These are phyloP conservation scores for Pristiophorus japonicus DNA, from an alignment of 2,113 vertebrate species.

Conservation along the genomic window DNA sequence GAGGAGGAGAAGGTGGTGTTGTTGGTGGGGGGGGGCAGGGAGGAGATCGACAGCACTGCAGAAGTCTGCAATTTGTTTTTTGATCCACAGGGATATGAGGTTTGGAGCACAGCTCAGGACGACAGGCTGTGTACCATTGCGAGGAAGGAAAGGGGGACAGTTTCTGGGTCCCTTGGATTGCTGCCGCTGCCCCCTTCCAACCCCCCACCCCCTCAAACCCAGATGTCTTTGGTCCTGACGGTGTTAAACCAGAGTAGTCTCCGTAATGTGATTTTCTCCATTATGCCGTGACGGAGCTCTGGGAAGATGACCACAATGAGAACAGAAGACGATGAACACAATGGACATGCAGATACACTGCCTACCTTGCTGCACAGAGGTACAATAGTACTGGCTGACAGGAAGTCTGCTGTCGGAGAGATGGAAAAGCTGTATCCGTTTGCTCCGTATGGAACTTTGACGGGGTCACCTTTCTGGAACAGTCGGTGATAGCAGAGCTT, in stretches of 20 bases:
- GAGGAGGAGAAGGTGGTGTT: no score
- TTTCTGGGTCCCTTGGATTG: neutral
- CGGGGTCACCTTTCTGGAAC: conserved; percentile 60
- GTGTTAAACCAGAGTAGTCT: neutral
- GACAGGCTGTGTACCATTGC: neutral
- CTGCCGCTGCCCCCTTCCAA: no score
- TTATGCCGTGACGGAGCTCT: neutral
- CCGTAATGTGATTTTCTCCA: neutral
- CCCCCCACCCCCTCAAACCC: neutral
- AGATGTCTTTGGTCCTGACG: neutral
- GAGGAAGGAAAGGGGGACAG: neutral
- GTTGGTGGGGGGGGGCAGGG: no score
- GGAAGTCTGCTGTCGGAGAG: neutral
- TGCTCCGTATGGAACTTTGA: conserved; percentile 41
- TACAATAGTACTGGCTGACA: conserved; percentile 46
- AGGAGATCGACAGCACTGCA: no score
- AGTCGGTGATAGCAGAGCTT: conserved; percentile 76
- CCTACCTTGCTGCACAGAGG: conserved; percentile 43
- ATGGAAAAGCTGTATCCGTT: neutral
- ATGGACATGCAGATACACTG: no score
- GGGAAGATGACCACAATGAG: no score
- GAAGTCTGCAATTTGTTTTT: neutral
- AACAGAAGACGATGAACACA: neutral
- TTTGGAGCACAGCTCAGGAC: neutral
- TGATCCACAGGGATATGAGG: neutral